Evolutionary conservation across 2,888 invertebrate species (phyloP), one percentile per base, ranked within the genome.

Genomic region (Lutraria lutraria): DNA sequence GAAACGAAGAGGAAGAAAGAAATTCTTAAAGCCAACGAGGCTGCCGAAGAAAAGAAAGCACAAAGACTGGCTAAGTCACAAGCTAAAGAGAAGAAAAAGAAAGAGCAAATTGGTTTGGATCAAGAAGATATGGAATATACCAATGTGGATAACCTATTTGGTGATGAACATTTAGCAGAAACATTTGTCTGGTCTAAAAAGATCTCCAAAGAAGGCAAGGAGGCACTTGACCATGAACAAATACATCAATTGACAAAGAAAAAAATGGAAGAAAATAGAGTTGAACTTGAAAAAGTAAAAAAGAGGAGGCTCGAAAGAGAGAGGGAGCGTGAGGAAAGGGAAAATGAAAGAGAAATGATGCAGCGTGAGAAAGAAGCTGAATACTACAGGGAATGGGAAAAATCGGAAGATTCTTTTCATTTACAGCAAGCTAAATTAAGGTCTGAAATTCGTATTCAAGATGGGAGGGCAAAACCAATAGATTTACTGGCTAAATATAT

Each of bases 171-270:
- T 95, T 97, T 99, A 68, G 97, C 99, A 10, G 98, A 99, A 56
- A 98, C 99, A 0, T 99, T 99, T 97, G 98, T 99, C 0, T 99
- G 99, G 99, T 97, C 97, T 34, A 99, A 99, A 97, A 99, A 99
- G 96, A 97, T 99, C 82, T 98, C 99, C 88, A 98, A 99, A 95
- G 99, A 99, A 95, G 99, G 99, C 0, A 97, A 99, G 0, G 97
- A 98, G 83, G 98, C 98, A 85, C 85, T 96, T 10, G 85, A 93
- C 10, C 92, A 94, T 19, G 94, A 94, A 21, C 98, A 99, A 93
- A 97, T 99, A 0, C 99, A 99, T 94, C 97, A 98, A 29, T 97
- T 98, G 85, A 99, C 98, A 95, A 97, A 98, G 79, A 97, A 98
- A 93, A 99, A 99, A 95, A 98, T 99, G 97, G 97, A 98, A 95